phyloP scores from a whole-genome alignment of 2,888 invertebrate species.

The Junonia oenone region DNA sequence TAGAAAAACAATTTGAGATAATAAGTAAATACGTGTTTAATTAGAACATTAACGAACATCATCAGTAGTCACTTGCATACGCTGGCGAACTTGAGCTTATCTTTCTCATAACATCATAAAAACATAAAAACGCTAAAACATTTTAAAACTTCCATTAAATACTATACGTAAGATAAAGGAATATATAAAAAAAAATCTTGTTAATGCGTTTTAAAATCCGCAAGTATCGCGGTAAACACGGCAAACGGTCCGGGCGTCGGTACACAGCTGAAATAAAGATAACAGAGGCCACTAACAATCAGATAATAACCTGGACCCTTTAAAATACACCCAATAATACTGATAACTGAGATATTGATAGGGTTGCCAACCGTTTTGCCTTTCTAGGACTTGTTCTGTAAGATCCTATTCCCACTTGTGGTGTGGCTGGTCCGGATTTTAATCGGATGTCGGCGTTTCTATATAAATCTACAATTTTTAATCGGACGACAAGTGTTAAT shows the following conservation, averaged over 20 bases:
- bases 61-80: neutral
- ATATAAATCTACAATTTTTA: too few species aligned
- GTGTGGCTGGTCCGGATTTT: too few species aligned
- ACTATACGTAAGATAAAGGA: neutral
- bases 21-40: too few species aligned
- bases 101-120: neutral
- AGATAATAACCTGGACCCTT: slow-evolving; percentile 7
- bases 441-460: too few species aligned
- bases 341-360: slow-evolving; percentile 11
- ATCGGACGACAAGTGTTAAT: too few species aligned
- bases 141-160: neutral
- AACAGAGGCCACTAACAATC: slow-evolving; percentile 5
- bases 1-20: too few species aligned
- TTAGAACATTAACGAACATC: too few species aligned
- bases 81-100: neutral
- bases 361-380: too few species aligned
- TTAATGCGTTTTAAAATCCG: neutral
- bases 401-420: too few species aligned
- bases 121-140: neutral
- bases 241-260: slow-evolving; percentile 8
- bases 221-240: slow-evolving; percentile 8
- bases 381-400: too few species aligned
- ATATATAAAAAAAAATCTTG: neutral
- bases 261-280: slow-evolving; percentile 13
- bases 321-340: slow-evolving; percentile 14